phyloP scores from a whole-genome alignment of 2,113 vertebrate species.

The Enhydra lutris region DNA sequence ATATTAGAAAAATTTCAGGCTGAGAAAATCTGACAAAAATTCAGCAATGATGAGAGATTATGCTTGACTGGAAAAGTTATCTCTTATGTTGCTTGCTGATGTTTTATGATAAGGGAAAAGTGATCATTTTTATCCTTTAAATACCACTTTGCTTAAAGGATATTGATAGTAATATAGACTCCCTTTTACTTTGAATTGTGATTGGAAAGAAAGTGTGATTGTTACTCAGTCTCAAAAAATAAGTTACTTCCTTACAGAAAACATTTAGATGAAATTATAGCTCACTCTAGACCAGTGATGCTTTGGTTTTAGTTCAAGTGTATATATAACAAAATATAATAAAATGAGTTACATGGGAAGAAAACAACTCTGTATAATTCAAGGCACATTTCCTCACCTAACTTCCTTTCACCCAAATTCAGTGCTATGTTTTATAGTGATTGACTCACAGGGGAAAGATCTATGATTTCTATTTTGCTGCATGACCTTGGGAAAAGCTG shows the following conservation, averaged over 20 bases:
- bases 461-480: slow-evolving; percentile 59
- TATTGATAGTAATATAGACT: slow-evolving; percentile 13
- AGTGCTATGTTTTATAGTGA: slow-evolving; percentile 41
- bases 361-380: slow-evolving; percentile 37
- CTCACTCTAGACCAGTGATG: neutral
- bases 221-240: neutral
- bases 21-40: slow-evolving; percentile 49
- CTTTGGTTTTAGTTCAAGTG: slow-evolving; percentile 44
- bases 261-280: slow-evolving; percentile 37
- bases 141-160: neutral
- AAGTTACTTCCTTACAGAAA: slow-evolving; percentile 33
- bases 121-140: slow-evolving; percentile 57
- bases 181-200: neutral
- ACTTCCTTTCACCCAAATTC: slow-evolving; percentile 15
- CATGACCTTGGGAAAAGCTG: slow-evolving; percentile 70
- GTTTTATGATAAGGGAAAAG: slow-evolving; percentile 27
- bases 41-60: neutral
- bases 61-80: neutral
- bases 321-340: slow-evolving; percentile 37
- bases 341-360: slow-evolving; percentile 32
- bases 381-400: slow-evolving; percentile 20
- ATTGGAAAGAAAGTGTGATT: slow-evolving; percentile 36
- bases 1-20: neutral
- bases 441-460: slow-evolving; percentile 45
- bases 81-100: slow-evolving; percentile 17